phyloP scores from a whole-genome alignment of 1,140 invertebrate genomes.

The Vollenhovia emeryi region DNA sequence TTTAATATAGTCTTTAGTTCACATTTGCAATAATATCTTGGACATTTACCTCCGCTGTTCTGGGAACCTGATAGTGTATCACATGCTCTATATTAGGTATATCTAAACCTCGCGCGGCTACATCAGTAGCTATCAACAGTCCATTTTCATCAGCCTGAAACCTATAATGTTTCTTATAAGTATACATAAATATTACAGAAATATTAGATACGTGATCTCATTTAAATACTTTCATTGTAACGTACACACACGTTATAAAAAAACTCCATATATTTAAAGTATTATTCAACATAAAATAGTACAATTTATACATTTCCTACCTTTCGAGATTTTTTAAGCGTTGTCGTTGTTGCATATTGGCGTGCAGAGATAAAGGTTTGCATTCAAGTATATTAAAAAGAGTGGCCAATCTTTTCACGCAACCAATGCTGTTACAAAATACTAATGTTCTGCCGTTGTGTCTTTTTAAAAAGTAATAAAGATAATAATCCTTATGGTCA shows the following conservation, averaged over 20 bases:
- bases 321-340: slow-evolving; percentile 97
- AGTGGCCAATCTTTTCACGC: slow-evolving; percentile 93
- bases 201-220: background rate
- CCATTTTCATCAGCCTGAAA: slow-evolving; percentile 92
- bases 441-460: slow-evolving; percentile 96
- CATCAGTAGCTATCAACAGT: slow-evolving; percentile 98
- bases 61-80: slow-evolving; percentile 98
- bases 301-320: slow-evolving; percentile 78
- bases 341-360: slow-evolving; percentile 97
- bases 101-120: slow-evolving; percentile 98
- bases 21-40: background rate
- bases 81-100: slow-evolving; percentile 98
- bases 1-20: background rate
- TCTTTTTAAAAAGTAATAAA: slow-evolving; percentile 96
- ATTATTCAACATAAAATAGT: background rate
- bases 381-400: slow-evolving; percentile 93
- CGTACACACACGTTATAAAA: background rate
- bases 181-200: background rate
- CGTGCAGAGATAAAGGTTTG: slow-evolving; percentile 94
- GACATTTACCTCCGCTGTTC: slow-evolving; percentile 93
- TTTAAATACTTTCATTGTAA: background rate
- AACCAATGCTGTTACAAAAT: slow-evolving; percentile 99
- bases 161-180: slow-evolving; percentile 78
- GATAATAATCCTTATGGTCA: slow-evolving; percentile 95
- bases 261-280: background rate